Evolutionary conservation across 2,113 vertebrate genomes (phyloP), one percentile per base, ranked within the genome.

Genomic region (Psettodes erumei): DNA sequence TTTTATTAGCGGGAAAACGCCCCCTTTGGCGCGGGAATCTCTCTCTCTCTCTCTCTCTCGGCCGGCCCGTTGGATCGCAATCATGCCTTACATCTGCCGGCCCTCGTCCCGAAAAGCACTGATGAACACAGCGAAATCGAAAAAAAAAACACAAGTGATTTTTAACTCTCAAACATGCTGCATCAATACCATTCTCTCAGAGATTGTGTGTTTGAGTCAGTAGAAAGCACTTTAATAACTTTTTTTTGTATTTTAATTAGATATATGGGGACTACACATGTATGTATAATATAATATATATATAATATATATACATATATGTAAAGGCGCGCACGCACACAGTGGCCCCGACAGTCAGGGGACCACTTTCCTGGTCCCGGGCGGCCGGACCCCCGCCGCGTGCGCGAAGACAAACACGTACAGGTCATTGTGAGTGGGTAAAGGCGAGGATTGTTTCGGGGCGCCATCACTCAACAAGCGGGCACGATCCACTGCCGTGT

Each of bases 221-320:
- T 90, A 88, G 86, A 91, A 91, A 91, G 91, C 93, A 93, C 92
- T 93, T 93, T 93, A 93, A 86, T 85, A 72, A 43, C 53, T 54
- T 71, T 81, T 75, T 79, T 86, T 83, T 85, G 61, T 90, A 86
- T 85, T 87, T 89, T 85, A 84, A 87, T 89, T 59, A 86, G 58
- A 56, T 75, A 77, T 82, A 75, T 75, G 74, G 67, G 56, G 66
- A 77, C 32, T 84, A 40, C 64, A 61, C 51, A 38, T 38, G 40
- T 60, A 56, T 51, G 72, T 61, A 59, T 78, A 75, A 42, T 75
- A 58, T 61, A 50, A 43, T 33, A 38, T 64, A 55, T 53, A 74
- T 42, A 65, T 71, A 59, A 40, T 68, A 61, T 59, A 37, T 33
- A 35, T 58, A 47, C 54, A 69, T 47, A 59, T 73, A 69, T 85